Base-by-base conservation (phyloP, 2,888 invertebrate species). In the Orgyia antiqua region DNA sequence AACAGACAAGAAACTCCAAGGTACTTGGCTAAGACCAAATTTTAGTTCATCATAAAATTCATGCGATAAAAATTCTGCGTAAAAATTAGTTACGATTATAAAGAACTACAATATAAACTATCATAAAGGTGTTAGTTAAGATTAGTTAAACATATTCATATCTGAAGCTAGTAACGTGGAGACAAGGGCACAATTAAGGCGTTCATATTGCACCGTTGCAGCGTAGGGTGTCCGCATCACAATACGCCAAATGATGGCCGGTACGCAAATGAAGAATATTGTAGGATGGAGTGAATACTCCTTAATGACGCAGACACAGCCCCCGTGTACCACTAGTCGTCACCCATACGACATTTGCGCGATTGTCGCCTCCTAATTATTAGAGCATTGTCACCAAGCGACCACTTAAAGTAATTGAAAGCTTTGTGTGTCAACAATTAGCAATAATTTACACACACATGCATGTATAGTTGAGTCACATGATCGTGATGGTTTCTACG, bases 221-320 rank as follows among this genome's bases (percentile, higher is more conserved):
- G 63, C 56, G 58, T 67, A 70, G 75, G 74, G 72, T 59, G 66
- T 58, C 66, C 52, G 63, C 56, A 55, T 68, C 74, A 86, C 84
- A 86, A 86, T 86, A 62, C 75, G 73, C 71, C 76, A 84, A 86
- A 84, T 86, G 82, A 83, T 73, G 77, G 58, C 68, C 66, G 46
- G 49, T 55, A 49, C 55, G 84, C 80, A 83, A 86, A 86, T 84
- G 86, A 86, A 84, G 86, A 86, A 86, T 86, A 86, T 86, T 86
- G 84, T 84, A 80, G 80, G 76, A 67, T 69, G 63, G 65, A 61
- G 67, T 84, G 84, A 86, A 86, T 86, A 63, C 78, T 71, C 74
- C 83, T 78, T 84, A 86, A 84, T 84, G 86, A 83, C 62, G 75
- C 63, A 53, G 60, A 51, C 53, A 51, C 48, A 58, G 39, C 50